Evolutionary conservation across 2,797 vertebrate species (phyloP).

Genomic region (Eupleurogrammus muticus): DNA sequence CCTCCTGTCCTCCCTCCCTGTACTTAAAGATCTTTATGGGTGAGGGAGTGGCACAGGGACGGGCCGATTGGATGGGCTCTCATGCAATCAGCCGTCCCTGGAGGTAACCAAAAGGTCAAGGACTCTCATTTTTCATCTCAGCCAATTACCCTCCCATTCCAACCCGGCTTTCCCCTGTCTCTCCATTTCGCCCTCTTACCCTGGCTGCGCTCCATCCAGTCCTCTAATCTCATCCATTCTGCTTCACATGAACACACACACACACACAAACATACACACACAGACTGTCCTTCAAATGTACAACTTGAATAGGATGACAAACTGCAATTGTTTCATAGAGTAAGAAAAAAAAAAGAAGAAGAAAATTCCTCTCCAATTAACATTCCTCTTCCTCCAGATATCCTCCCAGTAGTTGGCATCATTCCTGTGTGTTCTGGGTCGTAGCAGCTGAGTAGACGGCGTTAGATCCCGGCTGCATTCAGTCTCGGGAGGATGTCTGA

Average conservation of each 20-base stretch:
- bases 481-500: constrained; percentile 19
- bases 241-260: constrained; percentile 23
- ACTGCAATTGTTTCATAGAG: constrained; percentile 65
- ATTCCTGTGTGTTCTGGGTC: constrained; percentile 10
- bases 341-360: constrained; percentile 44
- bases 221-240: constrained; percentile 58
- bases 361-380: constrained; percentile 69
- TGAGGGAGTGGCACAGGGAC: constrained; percentile 61
- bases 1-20: constrained; percentile 64
- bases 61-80: constrained; percentile 66
- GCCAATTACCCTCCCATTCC: constrained; percentile 75
- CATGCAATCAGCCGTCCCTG: constrained; percentile 75
- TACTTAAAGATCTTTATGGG: constrained; percentile 82
- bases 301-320: constrained; percentile 50
- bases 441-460: constrained; percentile 9
- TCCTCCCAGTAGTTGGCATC: constrained; percentile 18
- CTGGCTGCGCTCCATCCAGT: constrained; percentile 59
- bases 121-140: constrained; percentile 85
- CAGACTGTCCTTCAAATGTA: constrained; percentile 52
- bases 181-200: constrained; percentile 46
- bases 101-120: constrained; percentile 83
- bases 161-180: constrained; percentile 45
- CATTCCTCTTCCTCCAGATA: constrained; percentile 60
- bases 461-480: constrained; percentile 18
- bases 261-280: constrained; percentile 2